Evolutionary conservation across 2,113 vertebrate species (phyloP), one percentile per base, ranked within the genome.

Genomic region (Eonycteris spelaea): DNA sequence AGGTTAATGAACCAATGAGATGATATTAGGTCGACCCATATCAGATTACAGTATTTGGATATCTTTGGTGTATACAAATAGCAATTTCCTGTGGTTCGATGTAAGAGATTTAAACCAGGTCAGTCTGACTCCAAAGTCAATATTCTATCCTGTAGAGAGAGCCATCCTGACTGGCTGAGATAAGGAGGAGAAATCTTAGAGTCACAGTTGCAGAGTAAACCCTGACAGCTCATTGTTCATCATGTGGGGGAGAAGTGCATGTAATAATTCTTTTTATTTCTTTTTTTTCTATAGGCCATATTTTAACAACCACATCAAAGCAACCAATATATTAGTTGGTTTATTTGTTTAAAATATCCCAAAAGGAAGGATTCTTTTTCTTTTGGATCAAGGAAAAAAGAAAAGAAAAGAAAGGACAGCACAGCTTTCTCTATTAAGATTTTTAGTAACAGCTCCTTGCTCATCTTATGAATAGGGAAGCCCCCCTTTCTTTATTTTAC

Each of bases 261-360:
- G 15, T 38, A 19, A 6, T 26, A n/a, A 71, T 48, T 77, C 40
- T 51, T 79, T 77, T 71, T 16, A 61, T 73, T 84, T 92, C n/a
- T 68, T 1, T 51, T 21, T 82, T 57, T 82, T 55, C 35, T 55
- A 35, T 71, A 38, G 48, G 33, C 21, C 26, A 7, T 63, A 90
- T 43, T 93, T 77, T 84, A 94, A 94, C 48, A 97, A 28, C 51
- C 53, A 78, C 0, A 67, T 79, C 30, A 92, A 28, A 70, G 71
- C 71, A 75, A 45, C 1, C 74, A 95, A 77, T 79, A 45, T 40
- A 93, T 53, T 93, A 68, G 10, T 95, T 95, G 80, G 13, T 94
- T 95, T 95, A 19, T 86, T 82, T 95, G 59, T 92, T 79, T 82
- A 95, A 95, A 94, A 71, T 78, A 96, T 71, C 48, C 4, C 24